Evolutionary conservation across 2,797 vertebrate species (phyloP).

Genomic region (Myotis daubentonii): DNA sequence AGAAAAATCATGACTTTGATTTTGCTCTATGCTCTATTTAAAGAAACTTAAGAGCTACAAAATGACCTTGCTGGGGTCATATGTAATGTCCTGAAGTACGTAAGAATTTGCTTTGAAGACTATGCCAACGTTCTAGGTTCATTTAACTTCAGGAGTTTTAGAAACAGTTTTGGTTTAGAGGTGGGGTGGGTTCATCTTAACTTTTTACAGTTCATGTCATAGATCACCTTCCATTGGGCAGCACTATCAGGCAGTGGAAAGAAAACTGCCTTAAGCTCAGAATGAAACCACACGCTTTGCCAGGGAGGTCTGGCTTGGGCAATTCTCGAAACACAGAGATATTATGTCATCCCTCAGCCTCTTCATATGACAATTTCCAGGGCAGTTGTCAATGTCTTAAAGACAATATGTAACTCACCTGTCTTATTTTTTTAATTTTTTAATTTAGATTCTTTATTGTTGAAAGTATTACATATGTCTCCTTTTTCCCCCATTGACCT

Average conservation of each 20-base stretch:
- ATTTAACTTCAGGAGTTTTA: background rate
- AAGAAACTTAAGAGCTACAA: background rate
- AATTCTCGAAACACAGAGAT: background rate
- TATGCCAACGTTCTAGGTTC: background rate
- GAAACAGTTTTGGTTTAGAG: background rate
- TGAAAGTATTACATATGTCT: no score
- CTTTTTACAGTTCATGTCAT: background rate
- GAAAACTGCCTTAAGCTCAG: no score
- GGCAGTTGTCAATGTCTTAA: background rate
- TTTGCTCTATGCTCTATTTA: background rate
- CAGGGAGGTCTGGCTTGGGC: fast-evolving
- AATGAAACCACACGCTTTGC: background rate
- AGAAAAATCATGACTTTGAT: background rate
- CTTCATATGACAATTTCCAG: background rate
- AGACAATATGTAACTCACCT: background rate
- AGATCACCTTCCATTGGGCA: background rate
- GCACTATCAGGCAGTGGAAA: fast-evolving
- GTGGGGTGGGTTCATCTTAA: background rate
- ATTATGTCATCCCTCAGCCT: background rate
- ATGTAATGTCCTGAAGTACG: background rate
- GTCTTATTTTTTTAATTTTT: no score
- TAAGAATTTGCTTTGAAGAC: background rate
- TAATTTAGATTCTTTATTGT: no score
- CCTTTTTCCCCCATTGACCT: no score
- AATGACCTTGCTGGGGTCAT: background rate